Percentiles rank a stretch among this genome's conserved stretches.
Evolutionary conservation across 2,797 vertebrate species (phyloP).

Genomic region (Phylloscopus collybita): DNA sequence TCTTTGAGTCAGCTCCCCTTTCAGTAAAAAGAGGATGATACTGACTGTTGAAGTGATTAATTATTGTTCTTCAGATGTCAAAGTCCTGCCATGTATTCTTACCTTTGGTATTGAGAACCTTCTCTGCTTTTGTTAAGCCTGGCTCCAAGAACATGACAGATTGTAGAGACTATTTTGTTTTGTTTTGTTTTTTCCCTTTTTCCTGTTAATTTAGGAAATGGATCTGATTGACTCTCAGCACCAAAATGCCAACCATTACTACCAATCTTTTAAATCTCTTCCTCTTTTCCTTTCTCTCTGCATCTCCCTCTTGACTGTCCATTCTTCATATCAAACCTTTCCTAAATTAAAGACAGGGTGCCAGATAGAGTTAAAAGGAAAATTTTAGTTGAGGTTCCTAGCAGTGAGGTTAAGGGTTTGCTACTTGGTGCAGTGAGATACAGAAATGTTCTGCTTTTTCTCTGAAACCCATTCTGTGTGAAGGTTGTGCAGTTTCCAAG

Average conservation of each 20-base stretch:
- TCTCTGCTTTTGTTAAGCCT: not conserved
- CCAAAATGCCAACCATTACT: not conserved
- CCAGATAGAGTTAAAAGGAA: not conserved
- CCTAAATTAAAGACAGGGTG: not conserved
- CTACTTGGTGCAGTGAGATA: not conserved
- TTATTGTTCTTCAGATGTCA: not conserved
- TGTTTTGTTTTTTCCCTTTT: not conserved
- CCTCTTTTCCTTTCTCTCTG: not conserved
- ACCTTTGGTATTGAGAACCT: not conserved
- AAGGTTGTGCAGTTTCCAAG: not conserved
- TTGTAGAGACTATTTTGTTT: not conserved
- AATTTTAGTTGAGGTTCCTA: not conserved
- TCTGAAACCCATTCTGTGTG: not conserved
- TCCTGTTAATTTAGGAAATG: not conserved
- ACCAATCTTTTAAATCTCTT: not conserved
- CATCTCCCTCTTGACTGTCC: not conserved
- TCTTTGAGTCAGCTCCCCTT: slow-evolving; percentile 59
- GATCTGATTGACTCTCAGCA: not conserved
- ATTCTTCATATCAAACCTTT: not conserved
- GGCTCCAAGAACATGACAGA: not conserved
- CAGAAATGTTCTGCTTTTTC: not conserved
- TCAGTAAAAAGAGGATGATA: slow-evolving; percentile 25
- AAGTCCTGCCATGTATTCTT: not conserved
- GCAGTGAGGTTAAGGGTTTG: not conserved
- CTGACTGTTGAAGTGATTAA: slow-evolving; percentile 18